These are phyloP conservation scores for Melanaphis sacchari DNA, from an alignment of 1,140 invertebrate genomes.

Conservation along the genomic window DNA sequence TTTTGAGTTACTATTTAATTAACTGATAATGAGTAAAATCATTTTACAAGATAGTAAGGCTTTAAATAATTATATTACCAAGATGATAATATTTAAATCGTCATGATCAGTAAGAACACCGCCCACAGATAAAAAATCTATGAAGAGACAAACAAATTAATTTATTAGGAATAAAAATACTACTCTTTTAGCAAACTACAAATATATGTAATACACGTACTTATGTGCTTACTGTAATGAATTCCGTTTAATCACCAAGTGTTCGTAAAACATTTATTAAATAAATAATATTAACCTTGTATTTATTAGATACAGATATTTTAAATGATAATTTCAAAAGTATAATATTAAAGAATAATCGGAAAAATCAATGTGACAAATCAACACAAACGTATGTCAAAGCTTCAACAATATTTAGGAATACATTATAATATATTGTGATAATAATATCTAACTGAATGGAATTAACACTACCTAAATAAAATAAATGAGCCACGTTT, in stretches of 20 bases:
- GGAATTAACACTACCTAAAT: not conserved
- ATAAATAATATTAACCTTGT: not conserved
- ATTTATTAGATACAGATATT: not conserved
- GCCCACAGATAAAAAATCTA: not conserved
- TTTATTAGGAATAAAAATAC: not conserved
- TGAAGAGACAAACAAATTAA: not conserved
- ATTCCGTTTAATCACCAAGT: not conserved
- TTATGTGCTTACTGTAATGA: not conserved
- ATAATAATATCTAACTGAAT: not conserved
- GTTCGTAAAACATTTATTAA: not conserved
- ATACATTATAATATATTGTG: not conserved
- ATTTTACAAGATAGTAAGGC: not conserved
- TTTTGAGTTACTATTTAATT: not conserved
- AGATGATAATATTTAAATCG: not conserved
- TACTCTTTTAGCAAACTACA: not conserved
- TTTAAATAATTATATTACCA: not conserved
- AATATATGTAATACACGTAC: not conserved
- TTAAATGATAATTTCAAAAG: not conserved
- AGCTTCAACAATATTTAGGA: not conserved
- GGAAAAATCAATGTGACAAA: not conserved
- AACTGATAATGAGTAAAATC: not conserved
- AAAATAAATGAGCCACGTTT: not conserved
- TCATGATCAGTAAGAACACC: not conserved
- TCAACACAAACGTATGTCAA: not conserved
- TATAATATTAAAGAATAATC: not conserved